A percentile compares a stretch with the other conserved stretches of the same genome.
These are phyloP conservation scores for Barbus barbus DNA, from an alignment of 2,113 vertebrate species.

Conservation along the genomic window DNA sequence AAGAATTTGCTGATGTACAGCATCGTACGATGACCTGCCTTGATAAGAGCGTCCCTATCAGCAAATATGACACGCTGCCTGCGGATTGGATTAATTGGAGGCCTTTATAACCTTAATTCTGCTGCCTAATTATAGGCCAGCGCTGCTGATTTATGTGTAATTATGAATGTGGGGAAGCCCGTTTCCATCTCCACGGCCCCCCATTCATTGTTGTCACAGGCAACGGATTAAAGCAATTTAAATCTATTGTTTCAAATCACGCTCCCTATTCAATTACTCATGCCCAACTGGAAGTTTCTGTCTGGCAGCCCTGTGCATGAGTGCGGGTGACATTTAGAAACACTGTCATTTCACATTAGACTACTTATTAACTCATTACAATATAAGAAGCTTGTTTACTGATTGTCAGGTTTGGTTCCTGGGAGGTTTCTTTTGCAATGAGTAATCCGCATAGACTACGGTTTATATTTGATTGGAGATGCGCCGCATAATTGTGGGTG, in stretches of 20 bases:
- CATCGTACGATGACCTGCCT: slow-evolving; percentile 2
- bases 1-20: neutral
- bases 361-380: slow-evolving; percentile 33
- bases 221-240: slow-evolving; percentile 67
- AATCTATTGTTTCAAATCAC: slow-evolving; percentile 63
- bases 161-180: slow-evolving; percentile 57
- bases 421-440: neutral
- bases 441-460: neutral
- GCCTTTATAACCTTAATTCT: slow-evolving; percentile 56
- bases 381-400: slow-evolving; percentile 40
- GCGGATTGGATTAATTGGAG: slow-evolving; percentile 53
- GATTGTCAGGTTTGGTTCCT: neutral
- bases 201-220: slow-evolving; percentile 62
- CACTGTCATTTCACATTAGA: slow-evolving; percentile 51
- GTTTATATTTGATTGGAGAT: neutral
- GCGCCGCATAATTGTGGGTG: neutral
- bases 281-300: slow-evolving; percentile 61
- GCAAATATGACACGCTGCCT: slow-evolving; percentile 48
- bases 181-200: slow-evolving; percentile 45
- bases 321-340: slow-evolving; percentile 59
- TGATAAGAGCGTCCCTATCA: slow-evolving; percentile 35
- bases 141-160: slow-evolving; percentile 62
- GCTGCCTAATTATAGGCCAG: slow-evolving; percentile 53
- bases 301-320: slow-evolving; percentile 56
- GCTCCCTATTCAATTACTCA: slow-evolving; percentile 62